phyloP scores from a whole-genome alignment of 2,888 invertebrate genomes.

The Thymelicus sylvestris region DNA sequence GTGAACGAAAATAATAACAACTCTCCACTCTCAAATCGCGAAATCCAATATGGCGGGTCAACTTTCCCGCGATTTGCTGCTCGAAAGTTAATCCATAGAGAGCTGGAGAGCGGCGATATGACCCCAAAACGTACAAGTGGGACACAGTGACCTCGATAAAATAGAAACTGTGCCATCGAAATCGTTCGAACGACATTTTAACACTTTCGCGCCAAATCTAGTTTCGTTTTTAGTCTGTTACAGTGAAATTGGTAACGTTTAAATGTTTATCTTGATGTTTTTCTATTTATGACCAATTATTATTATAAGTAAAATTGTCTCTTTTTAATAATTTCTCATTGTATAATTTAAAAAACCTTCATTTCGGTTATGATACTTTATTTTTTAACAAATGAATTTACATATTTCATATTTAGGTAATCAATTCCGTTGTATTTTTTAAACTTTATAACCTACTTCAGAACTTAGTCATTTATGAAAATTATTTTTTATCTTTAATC shows the following conservation, averaged over 20 bases:
- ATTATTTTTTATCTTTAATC: too few relatives aligned
- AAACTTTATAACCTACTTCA: too few relatives aligned
- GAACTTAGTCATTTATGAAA: too few relatives aligned
- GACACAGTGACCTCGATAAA: conserved; percentile 36
- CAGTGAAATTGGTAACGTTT: neutral
- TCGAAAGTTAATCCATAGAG: conserved; percentile 29
- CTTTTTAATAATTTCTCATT: neutral
- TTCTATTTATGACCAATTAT: neutral
- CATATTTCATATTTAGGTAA: too few relatives aligned
- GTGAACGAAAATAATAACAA: neutral
- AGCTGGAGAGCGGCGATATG: conserved; percentile 37
- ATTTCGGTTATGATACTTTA: too few relatives aligned
- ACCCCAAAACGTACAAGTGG: conserved; percentile 36
- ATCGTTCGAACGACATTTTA: conserved; percentile 9
- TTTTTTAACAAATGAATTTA: too few relatives aligned
- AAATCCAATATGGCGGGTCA: conserved; percentile 20
- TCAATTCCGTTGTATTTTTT: too few relatives aligned
- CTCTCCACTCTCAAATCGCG: conserved; percentile 11
- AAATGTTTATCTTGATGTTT: neutral
- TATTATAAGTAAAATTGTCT: neutral
- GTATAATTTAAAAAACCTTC: too few relatives aligned
- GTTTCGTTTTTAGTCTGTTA: conserved; percentile 17
- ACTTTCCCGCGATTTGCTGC: conserved; percentile 27
- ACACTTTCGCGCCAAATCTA: conserved; percentile 28
- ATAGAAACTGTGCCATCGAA: conserved; percentile 31